phyloP scores from a whole-genome alignment of 2,888 invertebrate species.

The Trypoxylon attenuatum region DNA sequence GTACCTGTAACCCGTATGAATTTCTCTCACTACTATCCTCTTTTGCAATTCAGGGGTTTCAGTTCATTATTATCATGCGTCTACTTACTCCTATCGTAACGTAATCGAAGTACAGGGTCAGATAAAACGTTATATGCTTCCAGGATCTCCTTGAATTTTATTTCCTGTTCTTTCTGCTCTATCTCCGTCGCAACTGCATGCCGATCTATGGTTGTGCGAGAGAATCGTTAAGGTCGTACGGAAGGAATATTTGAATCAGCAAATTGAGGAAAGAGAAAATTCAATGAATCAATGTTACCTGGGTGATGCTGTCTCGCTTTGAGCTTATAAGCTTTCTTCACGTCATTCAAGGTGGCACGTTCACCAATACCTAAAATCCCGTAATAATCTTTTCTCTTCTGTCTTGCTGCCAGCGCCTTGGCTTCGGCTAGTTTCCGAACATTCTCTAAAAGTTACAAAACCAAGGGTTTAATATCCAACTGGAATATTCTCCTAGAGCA shows the following conservation, averaged over 20 bases:
- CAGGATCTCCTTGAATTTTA: conserved; percentile 96
- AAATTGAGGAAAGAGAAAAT: not conserved
- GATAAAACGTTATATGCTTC: conserved; percentile 95
- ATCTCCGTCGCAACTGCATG: conserved; percentile 90
- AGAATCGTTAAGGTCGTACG: not conserved
- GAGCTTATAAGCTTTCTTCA: conserved; percentile 95
- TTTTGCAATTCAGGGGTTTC: too few relatives aligned
- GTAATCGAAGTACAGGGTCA: conserved; percentile 90
- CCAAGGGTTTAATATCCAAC: too few relatives aligned
- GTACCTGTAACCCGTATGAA: too few relatives aligned
- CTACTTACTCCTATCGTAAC: conserved; percentile 95
- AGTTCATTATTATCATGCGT: too few relatives aligned
- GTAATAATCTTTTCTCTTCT: conserved; percentile 96
- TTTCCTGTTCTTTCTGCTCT: conserved; percentile 93
- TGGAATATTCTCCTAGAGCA: not conserved
- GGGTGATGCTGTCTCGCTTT: conserved; percentile 94
- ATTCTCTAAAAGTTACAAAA: conserved; percentile 77
- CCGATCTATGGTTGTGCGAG: conserved; percentile 79
- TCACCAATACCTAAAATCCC: conserved; percentile 93
- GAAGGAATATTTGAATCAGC: not conserved
- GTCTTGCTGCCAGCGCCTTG: conserved; percentile 90
- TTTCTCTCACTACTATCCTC: too few relatives aligned
- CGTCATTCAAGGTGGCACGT: conserved; percentile 90
- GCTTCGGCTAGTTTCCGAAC: conserved; percentile 89
- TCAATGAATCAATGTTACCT: too few relatives aligned